Conservation (phyloP, 1,140 invertebrate species). For the Plodia interpunctella region DNA sequence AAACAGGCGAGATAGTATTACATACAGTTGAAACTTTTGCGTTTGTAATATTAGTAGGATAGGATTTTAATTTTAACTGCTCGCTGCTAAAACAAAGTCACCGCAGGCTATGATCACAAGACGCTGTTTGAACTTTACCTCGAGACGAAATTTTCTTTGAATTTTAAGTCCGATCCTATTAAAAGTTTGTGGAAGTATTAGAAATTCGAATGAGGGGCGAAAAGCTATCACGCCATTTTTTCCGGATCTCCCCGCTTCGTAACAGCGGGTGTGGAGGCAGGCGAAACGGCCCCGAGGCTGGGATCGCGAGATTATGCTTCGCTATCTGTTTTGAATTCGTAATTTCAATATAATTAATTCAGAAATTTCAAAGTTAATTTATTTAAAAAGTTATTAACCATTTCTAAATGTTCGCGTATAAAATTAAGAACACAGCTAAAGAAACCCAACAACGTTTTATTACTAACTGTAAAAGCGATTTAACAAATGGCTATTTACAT, state of each 20-base stretch:
- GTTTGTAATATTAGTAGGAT: neutral
- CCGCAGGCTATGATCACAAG: slow-evolving; percentile 40
- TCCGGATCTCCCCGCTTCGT: slow-evolving; percentile 33
- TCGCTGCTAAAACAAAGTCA: slow-evolving; percentile 32
- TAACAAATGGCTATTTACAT: slow-evolving; percentile 20
- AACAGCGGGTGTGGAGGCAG: slow-evolving; percentile 29
- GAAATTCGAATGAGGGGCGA: slow-evolving; percentile 72
- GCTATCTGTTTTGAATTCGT: slow-evolving; percentile 57
- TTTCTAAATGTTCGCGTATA: slow-evolving; percentile 23
- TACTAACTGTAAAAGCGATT: slow-evolving; percentile 17
- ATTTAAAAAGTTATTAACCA: slow-evolving; percentile 34
- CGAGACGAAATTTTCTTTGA: slow-evolving; percentile 60
- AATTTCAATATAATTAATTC: slow-evolving; percentile 52
- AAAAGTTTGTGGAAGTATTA: slow-evolving; percentile 75
- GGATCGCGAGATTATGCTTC: slow-evolving; percentile 47
- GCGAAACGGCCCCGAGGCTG: slow-evolving; percentile 28
- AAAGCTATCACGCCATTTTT: slow-evolving; percentile 71
- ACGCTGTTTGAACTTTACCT: slow-evolving; percentile 56
- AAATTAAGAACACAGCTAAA: slow-evolving; percentile 15
- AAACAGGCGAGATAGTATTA: neutral
- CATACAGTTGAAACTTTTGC: neutral
- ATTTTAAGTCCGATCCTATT: slow-evolving; percentile 75
- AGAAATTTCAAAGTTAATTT: slow-evolving; percentile 34
- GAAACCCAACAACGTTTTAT: slow-evolving; percentile 18
- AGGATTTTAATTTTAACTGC: slow-evolving; percentile 30